A percentile compares a stretch with the other conserved stretches of the same genome.
phyloP scores from a whole-genome alignment of 2,113 vertebrate genomes.

The Sterna hirundo region DNA sequence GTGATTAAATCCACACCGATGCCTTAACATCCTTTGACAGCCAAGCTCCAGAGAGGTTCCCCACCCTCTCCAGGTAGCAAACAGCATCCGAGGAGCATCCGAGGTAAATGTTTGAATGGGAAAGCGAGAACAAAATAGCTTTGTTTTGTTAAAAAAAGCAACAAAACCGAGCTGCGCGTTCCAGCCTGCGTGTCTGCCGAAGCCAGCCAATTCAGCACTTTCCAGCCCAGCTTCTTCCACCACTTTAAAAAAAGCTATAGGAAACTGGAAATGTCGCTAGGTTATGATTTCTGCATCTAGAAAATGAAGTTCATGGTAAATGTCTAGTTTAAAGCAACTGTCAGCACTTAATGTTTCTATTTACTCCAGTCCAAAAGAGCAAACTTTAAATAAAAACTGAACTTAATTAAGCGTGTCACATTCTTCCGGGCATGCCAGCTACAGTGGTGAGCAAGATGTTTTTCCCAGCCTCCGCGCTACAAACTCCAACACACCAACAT shows the following conservation, averaged over 20 bases:
- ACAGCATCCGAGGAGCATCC: not conserved
- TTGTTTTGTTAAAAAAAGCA: not conserved
- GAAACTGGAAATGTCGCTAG: not conserved
- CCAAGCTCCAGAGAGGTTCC: not conserved
- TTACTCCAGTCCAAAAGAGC: not conserved
- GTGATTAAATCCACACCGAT: not conserved
- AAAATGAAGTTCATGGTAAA: not conserved
- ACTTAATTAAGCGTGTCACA: not conserved
- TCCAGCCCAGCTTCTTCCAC: not conserved
- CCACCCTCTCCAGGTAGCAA: not conserved
- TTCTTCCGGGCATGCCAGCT: not conserved
- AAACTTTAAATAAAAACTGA: not conserved
- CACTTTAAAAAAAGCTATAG: not conserved
- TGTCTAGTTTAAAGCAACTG: not conserved
- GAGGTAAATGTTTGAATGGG: not conserved
- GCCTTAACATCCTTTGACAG: not conserved
- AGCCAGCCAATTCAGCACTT: not conserved
- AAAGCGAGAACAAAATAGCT: not conserved
- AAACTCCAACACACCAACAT: not conserved
- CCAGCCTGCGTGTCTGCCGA: not conserved
- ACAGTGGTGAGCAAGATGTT: not conserved
- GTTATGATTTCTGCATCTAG: not conserved
- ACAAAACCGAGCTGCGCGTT: not conserved
- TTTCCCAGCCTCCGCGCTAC: not conserved
- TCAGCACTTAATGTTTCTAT: not conserved